Base-by-base conservation (phyloP, 2,888 invertebrate species). In the Dendrolimus houi region DNA sequence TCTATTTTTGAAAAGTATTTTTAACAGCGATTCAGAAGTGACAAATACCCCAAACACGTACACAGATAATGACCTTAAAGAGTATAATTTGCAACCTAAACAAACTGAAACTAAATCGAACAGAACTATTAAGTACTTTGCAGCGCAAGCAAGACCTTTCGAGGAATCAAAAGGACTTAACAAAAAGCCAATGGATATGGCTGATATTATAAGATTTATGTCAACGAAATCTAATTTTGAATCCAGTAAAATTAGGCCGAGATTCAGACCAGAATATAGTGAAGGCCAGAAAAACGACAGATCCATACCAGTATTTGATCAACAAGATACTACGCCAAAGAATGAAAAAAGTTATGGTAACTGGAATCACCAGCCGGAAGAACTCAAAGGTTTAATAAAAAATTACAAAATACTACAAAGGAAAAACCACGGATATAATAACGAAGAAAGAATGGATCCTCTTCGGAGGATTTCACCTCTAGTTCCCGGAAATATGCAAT, bases 391-490 rank as follows among this genome's bases (percentile, higher is more conserved):
- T 8, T 74, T 79, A 17, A 83, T 89, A 29, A 90, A 85, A 71
- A 90, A 87, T 65, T 90, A 90, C 60, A 90, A 90, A 74, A 81
- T 87, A 17, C 69, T 90, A 60, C 86, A 87, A 64, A 74, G 89
- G 56, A 85, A 84, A 61, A 79, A 79, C 59, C 77, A 73, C 60
- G 67, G 68, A 52, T 73, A 72, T 41, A 78, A 72, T 52, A 59
- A 61, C n/a, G 72, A 75, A 52, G 71, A 75, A 61, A 68, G 72
- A 55, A 68, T 71, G 53, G 76, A 75, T 63, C 70, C 74, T 56
- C 62, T 76, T 52, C 69, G 66, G 60, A 75, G 77, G 63, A 79
- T 81, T 60, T 61, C 77, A 56, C 75, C 73, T 54, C 79, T 81
- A 55, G 75, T 77, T 47, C 75, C 82, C n/a, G 63, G 78, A 12